Base-by-base conservation (phyloP, 2,113 vertebrate genomes). In the Tachycineta bicolor region DNA sequence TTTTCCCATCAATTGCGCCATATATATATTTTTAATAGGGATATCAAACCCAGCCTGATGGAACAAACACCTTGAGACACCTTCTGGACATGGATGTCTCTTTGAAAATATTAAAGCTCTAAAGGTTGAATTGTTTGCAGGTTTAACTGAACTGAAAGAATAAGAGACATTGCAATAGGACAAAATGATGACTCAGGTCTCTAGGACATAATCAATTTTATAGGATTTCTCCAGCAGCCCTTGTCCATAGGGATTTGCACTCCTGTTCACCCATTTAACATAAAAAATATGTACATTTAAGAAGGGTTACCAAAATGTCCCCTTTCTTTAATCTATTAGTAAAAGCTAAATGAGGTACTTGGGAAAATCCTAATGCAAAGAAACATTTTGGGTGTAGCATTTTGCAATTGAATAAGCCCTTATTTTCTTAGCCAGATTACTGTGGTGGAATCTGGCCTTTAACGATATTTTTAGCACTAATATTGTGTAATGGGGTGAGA, bases 1-100 rank as follows among this genome's bases (percentile, higher is more conserved):
- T 46, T 78, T 89, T 63, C 77, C 76, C 69, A 81, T 63, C 55
- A 73, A 74, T 56, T 44, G 31, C 80, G 37, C 28, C 64, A 77
- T 49, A 64, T 21, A 14, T 90, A 69, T 65, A n/a, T 31, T 94
- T 85, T 82, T 80, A 89, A 80, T 55, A 81, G 64, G 64, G 71
- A 53, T 80, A 90, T 55, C 63, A 87, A 85, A 80, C n/a, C 26
- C 60, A 93, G 43, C 39, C 78, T 78, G 74, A 82, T 0, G 1
- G 78, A 84, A 93, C 78, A 89, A 93, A 91, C 74, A 75, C 43
- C 56, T 58, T 70, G 55, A 87, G 93, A 84, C 31, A 74, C 33
- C 34, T 76, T 59, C 71, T 53, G 20, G 79, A 67, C 23, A 9
- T 5, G 6, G 87, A 13, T 11, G 23, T 82, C 47, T 85, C 65